These are phyloP conservation scores for Apoda limacodes DNA, from an alignment of 2,888 invertebrate genomes.

Conservation along the genomic window DNA sequence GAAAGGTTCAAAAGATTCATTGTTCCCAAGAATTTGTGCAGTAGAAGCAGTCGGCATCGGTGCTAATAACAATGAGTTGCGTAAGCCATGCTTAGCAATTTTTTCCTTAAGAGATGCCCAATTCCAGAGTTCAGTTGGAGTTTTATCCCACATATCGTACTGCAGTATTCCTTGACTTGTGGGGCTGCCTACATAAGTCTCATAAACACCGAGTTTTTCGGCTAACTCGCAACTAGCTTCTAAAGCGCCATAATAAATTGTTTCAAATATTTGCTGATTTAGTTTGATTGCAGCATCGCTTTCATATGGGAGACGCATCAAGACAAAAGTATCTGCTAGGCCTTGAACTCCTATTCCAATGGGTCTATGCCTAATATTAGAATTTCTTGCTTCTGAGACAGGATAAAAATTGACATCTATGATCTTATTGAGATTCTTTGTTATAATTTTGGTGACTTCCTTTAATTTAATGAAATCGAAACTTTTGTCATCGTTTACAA, in stretches of 20 bases:
- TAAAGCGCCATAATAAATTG: slow-evolving; percentile 96
- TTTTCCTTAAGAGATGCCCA: slow-evolving; percentile 86
- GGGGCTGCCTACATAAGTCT: slow-evolving; percentile 92
- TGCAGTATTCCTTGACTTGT: slow-evolving; percentile 96
- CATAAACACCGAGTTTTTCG: slow-evolving; percentile 85
- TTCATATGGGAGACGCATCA: slow-evolving; percentile 94
- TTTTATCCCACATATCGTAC: slow-evolving; percentile 97
- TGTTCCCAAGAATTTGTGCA: slow-evolving; percentile 98
- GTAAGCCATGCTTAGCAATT: slow-evolving; percentile 88
- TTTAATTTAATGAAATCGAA: slow-evolving; percentile 92
- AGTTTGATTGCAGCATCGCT: slow-evolving; percentile 85
- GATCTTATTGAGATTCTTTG: slow-evolving; percentile 94
- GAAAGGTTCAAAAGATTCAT: slow-evolving; percentile 98
- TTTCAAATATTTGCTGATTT: slow-evolving; percentile 97
- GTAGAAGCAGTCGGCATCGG: slow-evolving; percentile 99
- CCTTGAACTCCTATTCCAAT: slow-evolving; percentile 98
- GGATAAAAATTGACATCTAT: slow-evolving; percentile 98
- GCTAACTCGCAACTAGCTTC: slow-evolving; percentile 97
- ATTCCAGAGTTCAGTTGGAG: slow-evolving; percentile 88
- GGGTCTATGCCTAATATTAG: slow-evolving; percentile 89
- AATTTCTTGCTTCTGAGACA: slow-evolving; percentile 85
- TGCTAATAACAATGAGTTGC: slow-evolving; percentile 93
- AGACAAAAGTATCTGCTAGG: slow-evolving; percentile 94
- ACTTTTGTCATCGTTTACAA: slow-evolving; percentile 80
- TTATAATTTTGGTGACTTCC: slow-evolving; percentile 87